Conservation (phyloP, 2,113 vertebrate genomes). For the Strix uralensis region DNA sequence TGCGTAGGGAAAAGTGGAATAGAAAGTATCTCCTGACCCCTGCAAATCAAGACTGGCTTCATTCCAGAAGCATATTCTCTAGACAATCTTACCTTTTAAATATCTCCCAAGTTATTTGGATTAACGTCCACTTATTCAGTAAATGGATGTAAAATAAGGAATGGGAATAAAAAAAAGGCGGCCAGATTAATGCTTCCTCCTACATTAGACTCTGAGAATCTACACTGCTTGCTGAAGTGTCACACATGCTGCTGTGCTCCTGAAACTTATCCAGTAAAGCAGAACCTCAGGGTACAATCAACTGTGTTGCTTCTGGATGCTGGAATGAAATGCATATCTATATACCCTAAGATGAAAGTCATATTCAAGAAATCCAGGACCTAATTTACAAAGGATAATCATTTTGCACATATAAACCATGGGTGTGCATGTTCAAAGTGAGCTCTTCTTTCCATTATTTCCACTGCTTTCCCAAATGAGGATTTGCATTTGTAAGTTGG, state of each 20-base stretch:
- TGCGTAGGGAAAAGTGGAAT: background rate
- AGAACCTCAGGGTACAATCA: background rate
- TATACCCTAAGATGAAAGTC: background rate
- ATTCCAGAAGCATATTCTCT: background rate
- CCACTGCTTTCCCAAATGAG: background rate
- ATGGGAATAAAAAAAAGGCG: background rate
- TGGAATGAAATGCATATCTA: background rate
- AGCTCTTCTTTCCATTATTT: background rate
- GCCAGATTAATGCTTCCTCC: background rate
- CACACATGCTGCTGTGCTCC: background rate
- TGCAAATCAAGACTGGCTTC: background rate
- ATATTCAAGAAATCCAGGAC: background rate
- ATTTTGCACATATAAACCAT: background rate
- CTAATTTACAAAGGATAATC: background rate
- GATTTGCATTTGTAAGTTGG: background rate
- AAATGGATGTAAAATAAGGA: background rate
- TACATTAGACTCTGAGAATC: background rate
- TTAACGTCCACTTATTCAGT: background rate
- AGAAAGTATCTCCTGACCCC: background rate
- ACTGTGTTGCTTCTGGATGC: background rate
- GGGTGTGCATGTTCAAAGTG: background rate
- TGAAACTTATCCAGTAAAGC: background rate
- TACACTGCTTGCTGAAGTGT: background rate
- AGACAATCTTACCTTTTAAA: background rate
- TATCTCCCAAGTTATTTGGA: background rate